Conservation (phyloP, 2,113 vertebrate species). For the Hymenochirus boettgeri region DNA sequence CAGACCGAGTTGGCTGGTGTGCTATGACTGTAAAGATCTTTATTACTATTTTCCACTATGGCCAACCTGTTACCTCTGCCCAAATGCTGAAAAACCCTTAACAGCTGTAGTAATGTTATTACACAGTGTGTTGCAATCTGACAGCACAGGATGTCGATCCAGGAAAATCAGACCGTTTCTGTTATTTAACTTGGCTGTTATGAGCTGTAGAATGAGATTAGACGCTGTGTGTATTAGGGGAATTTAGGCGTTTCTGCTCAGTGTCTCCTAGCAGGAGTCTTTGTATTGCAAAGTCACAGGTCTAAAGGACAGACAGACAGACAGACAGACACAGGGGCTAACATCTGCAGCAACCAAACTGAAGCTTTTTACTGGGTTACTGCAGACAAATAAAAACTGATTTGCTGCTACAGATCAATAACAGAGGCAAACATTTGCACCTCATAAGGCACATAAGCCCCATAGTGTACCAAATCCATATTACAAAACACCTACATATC, state of each 20-base stretch:
- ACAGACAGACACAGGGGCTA: too few species aligned
- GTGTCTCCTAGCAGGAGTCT: not conserved
- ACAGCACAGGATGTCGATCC: not conserved
- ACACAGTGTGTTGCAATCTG: constrained; percentile 3
- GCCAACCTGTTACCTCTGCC: constrained; percentile 3
- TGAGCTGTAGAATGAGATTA: not conserved
- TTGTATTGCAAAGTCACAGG: not conserved
- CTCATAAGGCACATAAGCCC: too few species aligned
- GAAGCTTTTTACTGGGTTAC: too few species aligned
- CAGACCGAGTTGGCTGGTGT: too few species aligned
- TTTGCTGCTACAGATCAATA: too few species aligned
- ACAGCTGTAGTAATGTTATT: not conserved
- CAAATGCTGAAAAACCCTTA: not conserved
- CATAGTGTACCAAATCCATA: too few species aligned
- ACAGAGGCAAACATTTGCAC: too few species aligned
- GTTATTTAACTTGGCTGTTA: not conserved
- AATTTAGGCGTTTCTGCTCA: not conserved
- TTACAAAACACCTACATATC: too few species aligned
- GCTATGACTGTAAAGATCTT: too few species aligned
- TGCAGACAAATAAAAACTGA: too few species aligned
- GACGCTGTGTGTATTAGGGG: not conserved
- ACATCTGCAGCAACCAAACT: too few species aligned
- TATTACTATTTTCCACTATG: not conserved
- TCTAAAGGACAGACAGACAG: not conserved
- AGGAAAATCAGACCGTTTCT: fast-evolving